These are phyloP conservation scores for Xiphorhynchus elegans DNA, from an alignment of 2,113 vertebrate genomes.

Conservation along the genomic window DNA sequence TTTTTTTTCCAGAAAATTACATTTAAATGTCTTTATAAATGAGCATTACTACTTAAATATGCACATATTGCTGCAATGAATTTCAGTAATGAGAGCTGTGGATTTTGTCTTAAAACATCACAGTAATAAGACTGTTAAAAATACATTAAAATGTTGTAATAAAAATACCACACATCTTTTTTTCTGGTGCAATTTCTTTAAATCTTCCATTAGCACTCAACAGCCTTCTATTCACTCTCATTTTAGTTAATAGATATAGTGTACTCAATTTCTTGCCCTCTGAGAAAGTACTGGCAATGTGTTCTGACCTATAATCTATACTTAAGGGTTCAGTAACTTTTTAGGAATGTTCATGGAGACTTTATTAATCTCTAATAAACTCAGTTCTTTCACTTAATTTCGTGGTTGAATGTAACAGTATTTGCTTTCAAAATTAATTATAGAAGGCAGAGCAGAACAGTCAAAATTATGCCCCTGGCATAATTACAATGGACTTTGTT, in stretches of 20 bases:
- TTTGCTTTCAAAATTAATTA: slow-evolving; percentile 58
- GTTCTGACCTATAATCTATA: slow-evolving; percentile 36
- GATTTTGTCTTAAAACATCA: background rate
- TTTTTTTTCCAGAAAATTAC: background rate
- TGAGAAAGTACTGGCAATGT: background rate
- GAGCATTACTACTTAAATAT: background rate
- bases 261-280: slow-evolving; percentile 23
- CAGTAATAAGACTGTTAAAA: background rate
- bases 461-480: slow-evolving; percentile 35
- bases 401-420: slow-evolving; percentile 11
- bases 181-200: background rate
- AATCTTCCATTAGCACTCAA: background rate
- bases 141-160: background rate
- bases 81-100: background rate
- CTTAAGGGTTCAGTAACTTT: slow-evolving; percentile 38
- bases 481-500: slow-evolving; percentile 48
- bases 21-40: background rate
- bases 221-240: background rate
- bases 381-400: slow-evolving; percentile 52
- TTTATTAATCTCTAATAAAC: slow-evolving; percentile 59
- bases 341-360: slow-evolving; percentile 15
- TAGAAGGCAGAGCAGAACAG: slow-evolving; percentile 31
- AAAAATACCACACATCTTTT: background rate
- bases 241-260: slow-evolving; percentile 11
- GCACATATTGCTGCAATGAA: background rate